Evolutionary conservation across 2,797 vertebrate genomes (phyloP).

Genomic region (Sebastes reedi): DNA sequence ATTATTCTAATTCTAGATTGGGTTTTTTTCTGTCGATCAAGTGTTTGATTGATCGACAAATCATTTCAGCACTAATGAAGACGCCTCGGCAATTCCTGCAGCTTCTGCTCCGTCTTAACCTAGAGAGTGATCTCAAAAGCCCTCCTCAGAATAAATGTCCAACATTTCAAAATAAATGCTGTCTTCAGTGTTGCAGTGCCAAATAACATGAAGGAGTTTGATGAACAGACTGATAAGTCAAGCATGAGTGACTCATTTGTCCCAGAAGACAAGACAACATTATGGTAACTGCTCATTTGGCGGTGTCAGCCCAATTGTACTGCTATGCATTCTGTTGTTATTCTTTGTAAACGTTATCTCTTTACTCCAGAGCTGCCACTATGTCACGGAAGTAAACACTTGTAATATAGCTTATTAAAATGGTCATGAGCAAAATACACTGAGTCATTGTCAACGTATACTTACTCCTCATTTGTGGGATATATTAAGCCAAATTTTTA

Average conservation of each 20-base stretch:
- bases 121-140: background rate
- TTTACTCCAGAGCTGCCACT: constrained; percentile 59
- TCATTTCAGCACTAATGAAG: background rate
- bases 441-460: constrained; percentile 48
- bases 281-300: constrained; percentile 58
- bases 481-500: constrained; percentile 42
- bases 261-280: constrained; percentile 49
- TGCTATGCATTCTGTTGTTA: constrained; percentile 53
- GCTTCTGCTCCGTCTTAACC: background rate
- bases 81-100: background rate
- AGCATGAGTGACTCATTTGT: constrained; percentile 69
- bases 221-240: constrained; percentile 67
- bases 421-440: constrained; percentile 28
- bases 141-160: background rate
- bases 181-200: constrained; percentile 23
- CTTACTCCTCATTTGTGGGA: constrained; percentile 48
- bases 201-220: constrained; percentile 47
- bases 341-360: constrained; percentile 65
- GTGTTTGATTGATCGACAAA: background rate
- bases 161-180: constrained; percentile 18
- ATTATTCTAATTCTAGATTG: background rate
- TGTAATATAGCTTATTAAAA: constrained; percentile 58
- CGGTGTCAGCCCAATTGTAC: constrained; percentile 45
- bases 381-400: constrained; percentile 49
- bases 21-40: background rate